Evolutionary conservation across 1,140 invertebrate genomes (phyloP).

Genomic region (Drosophila bocki): DNA sequence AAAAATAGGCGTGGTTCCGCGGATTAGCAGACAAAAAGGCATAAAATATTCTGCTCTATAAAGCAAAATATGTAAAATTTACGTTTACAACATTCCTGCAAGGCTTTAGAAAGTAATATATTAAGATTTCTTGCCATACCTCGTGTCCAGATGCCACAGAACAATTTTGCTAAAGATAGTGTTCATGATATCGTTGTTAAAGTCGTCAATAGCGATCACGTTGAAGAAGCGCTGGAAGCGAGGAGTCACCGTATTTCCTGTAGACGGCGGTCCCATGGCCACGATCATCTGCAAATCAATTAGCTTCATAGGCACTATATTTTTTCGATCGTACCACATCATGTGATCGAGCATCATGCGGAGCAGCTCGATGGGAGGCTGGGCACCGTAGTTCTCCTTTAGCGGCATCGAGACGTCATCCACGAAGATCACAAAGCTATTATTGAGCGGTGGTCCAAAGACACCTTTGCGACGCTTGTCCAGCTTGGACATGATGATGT

Average conservation of each 20-base stretch:
- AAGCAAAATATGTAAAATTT: background rate
- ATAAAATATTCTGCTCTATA: background rate
- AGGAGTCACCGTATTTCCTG: slow-evolving; percentile 93
- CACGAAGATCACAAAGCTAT: slow-evolving; percentile 95
- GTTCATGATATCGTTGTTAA: slow-evolving; percentile 93
- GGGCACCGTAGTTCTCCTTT: slow-evolving; percentile 94
- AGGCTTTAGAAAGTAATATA: background rate
- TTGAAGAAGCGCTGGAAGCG: slow-evolving; percentile 96
- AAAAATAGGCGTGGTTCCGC: too few relatives aligned
- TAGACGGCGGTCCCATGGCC: slow-evolving; percentile 94
- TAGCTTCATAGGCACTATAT: slow-evolving; percentile 92
- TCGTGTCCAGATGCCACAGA: slow-evolving; percentile 96
- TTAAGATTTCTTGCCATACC: slow-evolving; percentile 85
- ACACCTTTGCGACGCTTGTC: slow-evolving; percentile 97
- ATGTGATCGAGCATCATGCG: slow-evolving; percentile 96
- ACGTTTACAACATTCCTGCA: background rate
- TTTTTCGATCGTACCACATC: slow-evolving; percentile 97
- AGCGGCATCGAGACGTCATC: slow-evolving; percentile 98
- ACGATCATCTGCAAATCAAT: slow-evolving; percentile 95
- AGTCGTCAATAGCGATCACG: slow-evolving; percentile 95
- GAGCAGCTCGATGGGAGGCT: slow-evolving; percentile 96
- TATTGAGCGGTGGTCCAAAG: slow-evolving; percentile 96
- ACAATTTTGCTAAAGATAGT: slow-evolving; percentile 96
- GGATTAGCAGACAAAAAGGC: background rate
- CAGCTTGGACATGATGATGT: slow-evolving; percentile 97